phyloP scores from a whole-genome alignment of 2,888 invertebrate species.

The Atherix ibis region DNA sequence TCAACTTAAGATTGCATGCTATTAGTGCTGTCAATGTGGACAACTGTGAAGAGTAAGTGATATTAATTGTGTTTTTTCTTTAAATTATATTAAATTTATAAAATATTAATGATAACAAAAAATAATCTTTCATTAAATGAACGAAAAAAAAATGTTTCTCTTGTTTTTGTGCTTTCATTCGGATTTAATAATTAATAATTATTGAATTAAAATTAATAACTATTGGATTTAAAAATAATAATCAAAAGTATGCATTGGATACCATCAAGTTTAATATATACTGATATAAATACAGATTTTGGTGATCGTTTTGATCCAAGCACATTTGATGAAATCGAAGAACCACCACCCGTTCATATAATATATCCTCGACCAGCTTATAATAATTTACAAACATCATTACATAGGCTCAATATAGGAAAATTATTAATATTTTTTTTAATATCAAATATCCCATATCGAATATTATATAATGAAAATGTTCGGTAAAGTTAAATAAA shows the following conservation, averaged over 20 bases:
- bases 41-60: constrained; percentile 64
- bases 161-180: too few species aligned
- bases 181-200: too few species aligned
- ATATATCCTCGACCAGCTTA: constrained; percentile 45
- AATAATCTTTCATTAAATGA: too few species aligned
- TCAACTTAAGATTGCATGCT: constrained; percentile 57
- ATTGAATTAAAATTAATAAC: too few species aligned
- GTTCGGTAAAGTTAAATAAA: neutral
- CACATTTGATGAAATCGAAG: constrained; percentile 47
- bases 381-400: constrained; percentile 10
- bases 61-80: too few species aligned
- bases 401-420: constrained; percentile 3
- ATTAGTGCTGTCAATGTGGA: constrained; percentile 65
- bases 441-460: too few species aligned
- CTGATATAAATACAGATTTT: constrained; percentile 35
- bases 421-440: constrained; percentile 2
- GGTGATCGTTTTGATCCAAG: constrained; percentile 28
- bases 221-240: too few species aligned
- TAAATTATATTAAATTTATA: neutral
- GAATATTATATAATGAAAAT: neutral
- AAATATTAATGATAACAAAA: neutral
- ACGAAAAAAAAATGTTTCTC: neutral
- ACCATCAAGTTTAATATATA: constrained; percentile 47
- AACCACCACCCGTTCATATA: constrained; percentile 53
- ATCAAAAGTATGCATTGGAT: constrained; percentile 37